Evolutionary conservation across 2,797 vertebrate genomes (phyloP).

Genomic region (Adrianichthys oophorus): DNA sequence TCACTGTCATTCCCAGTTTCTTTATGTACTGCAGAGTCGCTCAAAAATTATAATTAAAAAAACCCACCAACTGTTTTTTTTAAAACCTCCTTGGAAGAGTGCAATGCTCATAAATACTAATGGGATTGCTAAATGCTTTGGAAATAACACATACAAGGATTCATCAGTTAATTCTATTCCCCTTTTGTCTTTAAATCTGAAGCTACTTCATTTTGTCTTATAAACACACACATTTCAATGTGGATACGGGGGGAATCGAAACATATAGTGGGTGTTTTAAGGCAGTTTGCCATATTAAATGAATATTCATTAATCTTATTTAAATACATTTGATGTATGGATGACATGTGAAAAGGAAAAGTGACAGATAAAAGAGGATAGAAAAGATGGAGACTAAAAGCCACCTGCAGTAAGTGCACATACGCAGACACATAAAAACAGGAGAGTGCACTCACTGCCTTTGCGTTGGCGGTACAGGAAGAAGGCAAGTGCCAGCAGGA

Average conservation of each 20-base stretch:
- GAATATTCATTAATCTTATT: constrained; percentile 73
- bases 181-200: constrained; percentile 39
- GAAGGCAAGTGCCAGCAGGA: constrained; percentile 83
- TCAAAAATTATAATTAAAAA: constrained; percentile 37
- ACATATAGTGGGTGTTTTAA: constrained; percentile 47
- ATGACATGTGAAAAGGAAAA: constrained; percentile 40
- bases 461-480: constrained; percentile 94
- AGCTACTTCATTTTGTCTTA: constrained; percentile 18
- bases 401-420: constrained; percentile 16
- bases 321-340: constrained; percentile 50
- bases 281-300: constrained; percentile 55
- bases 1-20: constrained; percentile 58
- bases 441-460: constrained; percentile 84
- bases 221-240: constrained; percentile 26
- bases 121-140: constrained; percentile 42
- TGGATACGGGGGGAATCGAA: constrained; percentile 42
- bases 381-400: constrained; percentile 43
- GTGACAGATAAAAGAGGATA: constrained; percentile 47
- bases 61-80: constrained; percentile 12
- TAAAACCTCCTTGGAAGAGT: constrained; percentile 8
- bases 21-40: constrained; percentile 42
- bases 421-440: constrained; percentile 12
- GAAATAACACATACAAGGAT: constrained; percentile 52
- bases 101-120: constrained; percentile 46
- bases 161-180: constrained; percentile 37